Evolutionary conservation across 2,797 vertebrate species (phyloP).

Genomic region (Uromys caudimaculatus): DNA sequence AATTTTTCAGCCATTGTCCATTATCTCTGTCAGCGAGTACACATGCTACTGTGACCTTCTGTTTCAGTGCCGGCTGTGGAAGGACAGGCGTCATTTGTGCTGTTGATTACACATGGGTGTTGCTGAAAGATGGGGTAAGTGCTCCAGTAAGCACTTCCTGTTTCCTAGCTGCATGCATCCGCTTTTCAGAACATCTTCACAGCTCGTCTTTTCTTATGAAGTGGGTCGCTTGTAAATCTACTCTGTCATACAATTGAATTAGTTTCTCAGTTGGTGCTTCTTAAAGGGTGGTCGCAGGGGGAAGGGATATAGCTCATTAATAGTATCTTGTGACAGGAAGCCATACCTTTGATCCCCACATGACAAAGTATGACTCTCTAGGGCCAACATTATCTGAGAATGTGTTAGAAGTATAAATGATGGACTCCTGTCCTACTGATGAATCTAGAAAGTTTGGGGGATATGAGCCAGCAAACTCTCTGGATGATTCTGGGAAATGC

Average conservation of each 20-base stretch:
- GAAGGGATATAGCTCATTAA: not conserved
- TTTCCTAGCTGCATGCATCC: not conserved
- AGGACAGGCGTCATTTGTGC: conserved; percentile 96
- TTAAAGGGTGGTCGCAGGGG: not conserved
- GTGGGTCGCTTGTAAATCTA: not conserved
- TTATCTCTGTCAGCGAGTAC: not conserved
- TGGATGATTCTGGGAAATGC: not conserved
- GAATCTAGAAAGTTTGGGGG: not conserved
- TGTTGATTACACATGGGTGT: conserved; percentile 96
- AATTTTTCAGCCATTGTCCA: not conserved
- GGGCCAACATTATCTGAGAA: not conserved
- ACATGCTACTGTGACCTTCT: conserved; percentile 59
- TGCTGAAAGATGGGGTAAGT: conserved; percentile 94
- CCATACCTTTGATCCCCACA: not conserved
- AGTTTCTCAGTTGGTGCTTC: not conserved
- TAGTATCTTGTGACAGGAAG: not conserved
- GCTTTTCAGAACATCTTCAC: not conserved
- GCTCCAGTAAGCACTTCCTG: not conserved
- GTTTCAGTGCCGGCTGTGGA: conserved; percentile 95
- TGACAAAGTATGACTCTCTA: not conserved
- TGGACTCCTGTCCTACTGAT: not conserved
- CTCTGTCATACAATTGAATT: conserved; percentile 19
- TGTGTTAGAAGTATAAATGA: conserved; percentile 39
- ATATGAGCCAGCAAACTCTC: not conserved
- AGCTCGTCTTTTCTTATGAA: not conserved